Evolutionary conservation across 2,888 invertebrate species (phyloP).

Genomic region (Digitonthophagus gazella): DNA sequence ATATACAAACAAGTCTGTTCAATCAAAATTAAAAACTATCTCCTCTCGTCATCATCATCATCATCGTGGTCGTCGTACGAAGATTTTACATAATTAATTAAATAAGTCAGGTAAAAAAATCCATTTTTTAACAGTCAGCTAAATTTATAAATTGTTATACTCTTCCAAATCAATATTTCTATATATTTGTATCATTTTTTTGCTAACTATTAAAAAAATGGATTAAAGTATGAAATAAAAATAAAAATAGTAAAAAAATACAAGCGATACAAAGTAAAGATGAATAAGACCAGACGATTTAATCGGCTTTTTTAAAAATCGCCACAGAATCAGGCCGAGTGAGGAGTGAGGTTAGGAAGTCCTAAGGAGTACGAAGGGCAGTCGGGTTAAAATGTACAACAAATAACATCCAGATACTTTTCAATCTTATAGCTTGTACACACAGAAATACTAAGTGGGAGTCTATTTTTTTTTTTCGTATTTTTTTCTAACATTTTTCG

Average conservation of each 20-base stretch:
- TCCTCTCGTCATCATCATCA: too few relatives aligned
- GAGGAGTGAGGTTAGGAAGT: neutral
- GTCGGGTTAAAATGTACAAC: neutral
- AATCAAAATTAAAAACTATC: conserved; percentile 30
- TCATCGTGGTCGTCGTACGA: neutral
- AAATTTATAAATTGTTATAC: too few relatives aligned
- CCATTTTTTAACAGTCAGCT: too few relatives aligned
- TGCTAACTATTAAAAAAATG: too few relatives aligned
- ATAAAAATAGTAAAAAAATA: too few relatives aligned
- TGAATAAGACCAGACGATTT: neutral
- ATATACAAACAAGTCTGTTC: conserved; percentile 3
- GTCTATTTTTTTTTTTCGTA: neutral
- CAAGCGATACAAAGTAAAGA: neutral
- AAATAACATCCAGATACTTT: neutral
- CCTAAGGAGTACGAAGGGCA: neutral
- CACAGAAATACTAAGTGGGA: neutral
- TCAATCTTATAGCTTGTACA: neutral
- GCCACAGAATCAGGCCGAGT: neutral
- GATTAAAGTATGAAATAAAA: too few relatives aligned
- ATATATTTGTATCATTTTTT: too few relatives aligned
- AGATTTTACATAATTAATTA: too few relatives aligned
- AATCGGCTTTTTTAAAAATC: too few relatives aligned
- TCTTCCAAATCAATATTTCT: too few relatives aligned
- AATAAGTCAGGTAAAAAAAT: too few relatives aligned
- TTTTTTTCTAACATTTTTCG: too few relatives aligned